These are phyloP conservation scores for Machimus rusticus DNA, from an alignment of 2,888 invertebrate genomes.

Conservation along the genomic window DNA sequence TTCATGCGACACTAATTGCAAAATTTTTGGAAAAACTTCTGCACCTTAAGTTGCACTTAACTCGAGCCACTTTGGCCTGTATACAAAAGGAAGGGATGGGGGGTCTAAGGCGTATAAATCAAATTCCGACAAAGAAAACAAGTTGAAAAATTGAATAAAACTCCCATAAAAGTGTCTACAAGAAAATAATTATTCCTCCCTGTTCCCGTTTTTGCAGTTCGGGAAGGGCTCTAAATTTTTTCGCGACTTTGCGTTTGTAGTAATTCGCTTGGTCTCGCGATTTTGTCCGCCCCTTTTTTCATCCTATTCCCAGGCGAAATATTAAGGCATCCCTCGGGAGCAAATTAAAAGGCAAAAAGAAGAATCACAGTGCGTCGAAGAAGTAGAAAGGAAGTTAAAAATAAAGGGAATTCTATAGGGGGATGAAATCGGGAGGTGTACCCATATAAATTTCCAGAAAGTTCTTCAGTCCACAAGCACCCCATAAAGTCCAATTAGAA, in stretches of 20 bases:
- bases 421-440: not conserved
- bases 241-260: not conserved
- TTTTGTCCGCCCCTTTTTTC: not conserved
- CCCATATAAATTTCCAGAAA: not conserved
- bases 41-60: not conserved
- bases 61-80: not conserved
- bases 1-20: not conserved
- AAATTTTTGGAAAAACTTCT: not conserved
- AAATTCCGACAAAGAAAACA: not conserved
- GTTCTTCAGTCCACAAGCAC: not conserved
- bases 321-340: not conserved
- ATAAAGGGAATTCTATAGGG: not conserved
- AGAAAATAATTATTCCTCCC: not conserved
- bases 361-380: not conserved
- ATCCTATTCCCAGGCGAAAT: not conserved
- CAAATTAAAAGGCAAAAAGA: not conserved
- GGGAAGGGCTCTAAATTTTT: not conserved
- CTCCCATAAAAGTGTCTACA: not conserved
- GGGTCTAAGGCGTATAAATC: not conserved
- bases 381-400: not conserved
- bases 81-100: too few species aligned
- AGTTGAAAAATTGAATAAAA: not conserved
- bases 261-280: not conserved
- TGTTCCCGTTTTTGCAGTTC: not conserved
- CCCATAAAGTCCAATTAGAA: conserved; percentile 3